phyloP scores from a whole-genome alignment of 2,113 vertebrate genomes.

The Ochotona princeps region DNA sequence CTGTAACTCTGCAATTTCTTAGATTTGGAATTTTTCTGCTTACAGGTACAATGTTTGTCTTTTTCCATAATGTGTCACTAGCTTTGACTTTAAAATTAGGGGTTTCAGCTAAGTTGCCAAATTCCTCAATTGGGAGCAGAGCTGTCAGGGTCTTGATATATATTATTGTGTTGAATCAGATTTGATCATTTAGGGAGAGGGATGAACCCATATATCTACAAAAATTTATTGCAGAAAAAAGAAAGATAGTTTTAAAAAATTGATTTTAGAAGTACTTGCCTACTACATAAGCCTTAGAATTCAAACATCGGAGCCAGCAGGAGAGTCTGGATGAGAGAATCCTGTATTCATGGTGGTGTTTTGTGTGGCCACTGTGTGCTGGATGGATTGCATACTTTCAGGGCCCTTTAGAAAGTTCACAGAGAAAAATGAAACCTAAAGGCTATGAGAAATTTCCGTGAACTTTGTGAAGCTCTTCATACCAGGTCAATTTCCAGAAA shows the following conservation, averaged over 20 bases:
- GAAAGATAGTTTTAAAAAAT: no score
- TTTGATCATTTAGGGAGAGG: not conserved
- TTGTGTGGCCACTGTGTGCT: not conserved
- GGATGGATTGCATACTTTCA: not conserved
- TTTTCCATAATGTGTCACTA: not conserved
- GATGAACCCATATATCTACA: no score
- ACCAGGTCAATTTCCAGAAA: constrained; percentile 16
- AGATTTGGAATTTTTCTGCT: not conserved
- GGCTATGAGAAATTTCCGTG: no score
- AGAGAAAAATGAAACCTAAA: no score
- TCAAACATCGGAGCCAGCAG: not conserved
- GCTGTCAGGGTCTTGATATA: not conserved
- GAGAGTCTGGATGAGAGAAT: not conserved
- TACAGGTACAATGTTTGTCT: not conserved
- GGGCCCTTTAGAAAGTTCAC: no score
- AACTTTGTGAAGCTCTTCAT: not conserved
- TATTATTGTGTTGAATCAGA: not conserved
- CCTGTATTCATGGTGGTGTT: not conserved
- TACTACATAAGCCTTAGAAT: not conserved
- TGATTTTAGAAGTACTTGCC: not conserved
- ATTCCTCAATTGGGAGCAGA: not conserved
- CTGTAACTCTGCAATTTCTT: not conserved
- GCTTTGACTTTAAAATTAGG: not conserved
- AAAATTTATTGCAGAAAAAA: no score
- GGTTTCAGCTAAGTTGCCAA: not conserved